Conservation (phyloP, 2,797 vertebrate genomes). For the Zalophus californianus region DNA sequence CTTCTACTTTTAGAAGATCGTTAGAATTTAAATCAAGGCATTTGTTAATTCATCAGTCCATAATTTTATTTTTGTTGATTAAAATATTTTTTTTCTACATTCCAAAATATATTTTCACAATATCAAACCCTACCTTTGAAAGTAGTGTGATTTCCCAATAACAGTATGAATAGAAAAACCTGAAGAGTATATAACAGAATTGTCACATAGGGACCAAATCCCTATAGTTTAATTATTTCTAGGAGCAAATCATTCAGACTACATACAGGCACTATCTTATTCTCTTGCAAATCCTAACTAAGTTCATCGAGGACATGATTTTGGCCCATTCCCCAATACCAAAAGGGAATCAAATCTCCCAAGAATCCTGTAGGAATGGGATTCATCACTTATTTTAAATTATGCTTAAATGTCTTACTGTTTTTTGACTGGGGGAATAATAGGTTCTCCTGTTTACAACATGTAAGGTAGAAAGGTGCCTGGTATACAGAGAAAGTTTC, state of each 20-base stretch:
- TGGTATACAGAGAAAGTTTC: not conserved
- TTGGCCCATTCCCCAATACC: not conserved
- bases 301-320: not conserved
- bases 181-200: conserved; percentile 40
- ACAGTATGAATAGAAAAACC: not conserved
- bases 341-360: not conserved
- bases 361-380: not conserved
- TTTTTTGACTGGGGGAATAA: not conserved
- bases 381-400: conserved; percentile 2
- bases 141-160: not conserved
- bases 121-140: conserved; percentile 50
- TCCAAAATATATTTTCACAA: not conserved
- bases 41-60: not conserved
- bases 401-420: not conserved
- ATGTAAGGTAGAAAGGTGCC: not conserved
- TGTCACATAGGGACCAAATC: not conserved
- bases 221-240: conserved; percentile 46
- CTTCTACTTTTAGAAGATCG: not conserved
- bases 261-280: not conserved
- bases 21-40: not conserved
- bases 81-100: not conserved
- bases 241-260: not conserved
- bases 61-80: not conserved
- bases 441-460: not conserved
- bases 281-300: not conserved